Evolutionary conservation across 2,797 vertebrate species (phyloP).

Genomic region (Phaenicophaeus curvirostris): DNA sequence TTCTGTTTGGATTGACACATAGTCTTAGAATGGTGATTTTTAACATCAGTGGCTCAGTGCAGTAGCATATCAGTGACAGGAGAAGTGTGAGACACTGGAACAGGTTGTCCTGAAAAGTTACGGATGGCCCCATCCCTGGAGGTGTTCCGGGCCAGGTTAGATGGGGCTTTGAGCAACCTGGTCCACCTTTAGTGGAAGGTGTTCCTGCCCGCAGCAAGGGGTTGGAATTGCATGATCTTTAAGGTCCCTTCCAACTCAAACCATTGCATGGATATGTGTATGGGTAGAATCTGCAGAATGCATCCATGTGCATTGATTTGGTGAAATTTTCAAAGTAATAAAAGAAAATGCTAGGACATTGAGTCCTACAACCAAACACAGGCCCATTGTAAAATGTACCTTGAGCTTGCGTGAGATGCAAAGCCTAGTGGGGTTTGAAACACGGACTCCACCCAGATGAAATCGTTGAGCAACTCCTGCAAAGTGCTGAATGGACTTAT

Average conservation of each 20-base stretch:
- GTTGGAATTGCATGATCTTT: too few species aligned
- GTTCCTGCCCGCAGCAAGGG: too few species aligned
- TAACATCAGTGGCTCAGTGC: neutral
- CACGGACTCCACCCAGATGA: neutral
- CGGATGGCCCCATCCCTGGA: too few species aligned
- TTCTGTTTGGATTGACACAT: neutral
- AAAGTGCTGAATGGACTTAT: slow-evolving; percentile 17
- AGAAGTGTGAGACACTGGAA: neutral
- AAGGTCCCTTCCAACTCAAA: too few species aligned
- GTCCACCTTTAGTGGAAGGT: too few species aligned
- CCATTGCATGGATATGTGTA: too few species aligned
- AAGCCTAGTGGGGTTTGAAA: neutral
- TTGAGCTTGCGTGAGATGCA: neutral
- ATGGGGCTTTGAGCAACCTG: too few species aligned
- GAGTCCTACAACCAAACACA: neutral
- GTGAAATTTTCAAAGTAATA: neutral
- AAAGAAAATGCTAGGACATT: neutral
- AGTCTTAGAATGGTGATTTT: neutral
- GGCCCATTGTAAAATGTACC: neutral
- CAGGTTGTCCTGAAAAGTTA: too few species aligned
- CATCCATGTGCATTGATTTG: neutral
- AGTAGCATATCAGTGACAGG: neutral
- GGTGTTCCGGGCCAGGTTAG: too few species aligned
- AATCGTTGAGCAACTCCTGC: neutral
- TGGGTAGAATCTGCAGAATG: neutral